These are phyloP conservation scores for Puntigrus tetrazona DNA, from an alignment of 2,113 vertebrate species.

Conservation along the genomic window DNA sequence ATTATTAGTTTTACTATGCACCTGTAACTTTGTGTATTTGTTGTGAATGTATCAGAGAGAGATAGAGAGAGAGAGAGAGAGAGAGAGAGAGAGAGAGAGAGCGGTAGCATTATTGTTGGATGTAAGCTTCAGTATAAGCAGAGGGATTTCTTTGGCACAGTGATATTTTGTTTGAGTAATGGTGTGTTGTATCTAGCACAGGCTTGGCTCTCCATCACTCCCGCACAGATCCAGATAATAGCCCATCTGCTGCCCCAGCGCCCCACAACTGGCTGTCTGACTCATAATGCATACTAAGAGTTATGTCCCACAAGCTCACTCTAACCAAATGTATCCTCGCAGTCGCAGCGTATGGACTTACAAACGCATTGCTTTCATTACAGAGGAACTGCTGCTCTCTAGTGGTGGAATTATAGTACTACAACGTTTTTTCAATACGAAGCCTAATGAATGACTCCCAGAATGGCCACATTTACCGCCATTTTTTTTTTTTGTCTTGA, in stretches of 20 bases:
- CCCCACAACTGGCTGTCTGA: slow-evolving; percentile 40
- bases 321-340: slow-evolving; percentile 34
- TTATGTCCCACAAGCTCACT: slow-evolving; percentile 34
- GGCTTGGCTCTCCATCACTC: slow-evolving; percentile 35
- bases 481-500: not conserved
- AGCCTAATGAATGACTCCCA: not conserved
- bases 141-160: slow-evolving; percentile 38
- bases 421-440: not conserved
- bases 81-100: slow-evolving; percentile 17
- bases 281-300: slow-evolving; percentile 43
- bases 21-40: not conserved
- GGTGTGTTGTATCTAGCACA: slow-evolving; percentile 43
- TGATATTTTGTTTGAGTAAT: slow-evolving; percentile 57
- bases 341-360: not conserved
- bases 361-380: not conserved
- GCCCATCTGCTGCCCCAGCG: slow-evolving; percentile 51
- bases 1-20: not conserved
- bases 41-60: not conserved
- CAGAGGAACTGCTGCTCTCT: slow-evolving; percentile 56
- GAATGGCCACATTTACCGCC: not conserved
- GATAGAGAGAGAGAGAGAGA: not conserved
- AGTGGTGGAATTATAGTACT: slow-evolving; percentile 22
- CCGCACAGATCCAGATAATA: slow-evolving; percentile 53
- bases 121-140: not conserved
- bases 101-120: not conserved